Evolutionary conservation across 2,888 invertebrate species (phyloP), one percentile per base, ranked within the genome.

Genomic region (Thalpophila matura): DNA sequence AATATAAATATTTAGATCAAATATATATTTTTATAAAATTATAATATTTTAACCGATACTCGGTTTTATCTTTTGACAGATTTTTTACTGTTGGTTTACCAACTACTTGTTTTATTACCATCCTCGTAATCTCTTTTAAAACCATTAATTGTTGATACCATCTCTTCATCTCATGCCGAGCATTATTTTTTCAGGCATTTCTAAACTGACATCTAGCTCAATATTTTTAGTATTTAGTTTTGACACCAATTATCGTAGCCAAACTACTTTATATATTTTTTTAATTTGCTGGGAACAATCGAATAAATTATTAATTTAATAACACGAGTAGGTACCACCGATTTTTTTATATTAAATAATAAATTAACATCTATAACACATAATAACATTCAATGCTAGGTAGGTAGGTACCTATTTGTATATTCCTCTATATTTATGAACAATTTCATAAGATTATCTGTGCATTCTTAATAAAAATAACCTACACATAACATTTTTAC

Each of bases 381-480:
- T 22, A 16, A 14, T 55, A 35, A 22, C 6, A 37, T 27, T 29
- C n/a, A 50, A 38, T 27, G n/a, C n/a, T n/a, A n/a, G n/a, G n/a
- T n/a, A n/a, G n/a, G n/a, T n/a, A 33, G 1, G 35, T 3, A 26
- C 12, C 16, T 51, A 56, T 3, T 43, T 35, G 35, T 18, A 33
- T 40, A 16, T 49, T n/a, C n/a, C n/a, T n/a, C n/a, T n/a, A n/a
- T 42, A 1, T 40, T 18, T 24, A 7, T 45, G 35, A 18, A 29
- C 26, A 18, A 33, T 24, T 9, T 16, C 1, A 10, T 57, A 14
- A 20, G 9, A n/a, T n/a, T 31, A 43, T 29, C 24, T 42, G 38
- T 63, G 68, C 60, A 68, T 42, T 0, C 24, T 54, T 29, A 65
- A 24, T 18, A 24, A 26, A n/a, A 24, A n/a, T n/a, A n/a, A 29